Percentiles rank a stretch among this genome's conserved stretches.
phyloP scores from a whole-genome alignment of 2,888 invertebrate genomes.

The Oxycera nigricornis region DNA sequence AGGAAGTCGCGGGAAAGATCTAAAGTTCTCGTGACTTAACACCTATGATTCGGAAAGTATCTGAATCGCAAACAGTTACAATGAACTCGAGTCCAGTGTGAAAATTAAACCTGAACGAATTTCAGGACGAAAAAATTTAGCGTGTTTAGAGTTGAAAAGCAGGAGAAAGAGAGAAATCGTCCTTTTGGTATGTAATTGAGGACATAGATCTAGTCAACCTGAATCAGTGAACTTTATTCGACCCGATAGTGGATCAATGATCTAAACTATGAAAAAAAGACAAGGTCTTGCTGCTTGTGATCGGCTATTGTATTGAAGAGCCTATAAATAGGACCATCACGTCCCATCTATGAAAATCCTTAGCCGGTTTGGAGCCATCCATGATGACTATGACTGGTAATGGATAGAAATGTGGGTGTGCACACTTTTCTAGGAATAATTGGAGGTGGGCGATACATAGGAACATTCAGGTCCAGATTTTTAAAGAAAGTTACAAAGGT shows the following conservation, averaged over 20 bases:
- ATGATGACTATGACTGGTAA: neutral
- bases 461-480: too few relatives aligned
- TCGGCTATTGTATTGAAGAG: too few relatives aligned
- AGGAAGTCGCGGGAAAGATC: neutral
- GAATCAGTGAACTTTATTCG: too few relatives aligned
- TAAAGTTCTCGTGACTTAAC: neutral
- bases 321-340: too few relatives aligned
- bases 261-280: too few relatives aligned
- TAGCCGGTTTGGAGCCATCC: constrained; percentile 23
- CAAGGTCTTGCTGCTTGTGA: too few relatives aligned
- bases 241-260: too few relatives aligned
- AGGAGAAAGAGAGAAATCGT: neutral
- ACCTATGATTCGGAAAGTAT: neutral
- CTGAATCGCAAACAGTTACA: neutral
- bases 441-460: too few relatives aligned
- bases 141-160: neutral
- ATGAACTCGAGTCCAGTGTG: neutral
- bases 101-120: neutral
- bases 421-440: too few relatives aligned
- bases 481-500: too few relatives aligned
- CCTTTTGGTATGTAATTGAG: neutral
- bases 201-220: too few relatives aligned
- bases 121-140: neutral
- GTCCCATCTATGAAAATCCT: neutral
- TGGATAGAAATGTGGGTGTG: constrained; percentile 8